phyloP scores from a whole-genome alignment of 2,113 vertebrate genomes.

The Myiagra hebetior region DNA sequence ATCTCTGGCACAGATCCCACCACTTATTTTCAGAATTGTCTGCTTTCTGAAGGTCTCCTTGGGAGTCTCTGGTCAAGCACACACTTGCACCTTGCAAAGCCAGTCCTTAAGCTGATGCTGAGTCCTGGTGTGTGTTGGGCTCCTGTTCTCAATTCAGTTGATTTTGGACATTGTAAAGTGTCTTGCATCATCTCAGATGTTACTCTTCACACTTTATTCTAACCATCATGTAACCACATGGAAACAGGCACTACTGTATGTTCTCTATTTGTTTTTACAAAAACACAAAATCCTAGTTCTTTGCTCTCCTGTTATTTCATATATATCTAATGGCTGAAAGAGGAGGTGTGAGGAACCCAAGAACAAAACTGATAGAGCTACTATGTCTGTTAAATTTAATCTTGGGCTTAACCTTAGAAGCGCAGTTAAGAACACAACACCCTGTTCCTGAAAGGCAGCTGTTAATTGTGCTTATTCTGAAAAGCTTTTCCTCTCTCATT shows the following conservation, averaged over 20 bases:
- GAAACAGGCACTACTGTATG: background rate
- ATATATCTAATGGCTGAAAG: background rate
- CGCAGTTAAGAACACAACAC: background rate
- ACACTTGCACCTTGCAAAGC: background rate
- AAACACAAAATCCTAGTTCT: background rate
- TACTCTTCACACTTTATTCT: background rate
- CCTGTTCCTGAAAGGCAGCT: background rate
- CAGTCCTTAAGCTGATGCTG: background rate
- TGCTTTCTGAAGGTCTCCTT: background rate
- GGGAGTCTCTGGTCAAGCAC: background rate
- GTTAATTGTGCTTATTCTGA: background rate
- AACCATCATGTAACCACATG: background rate
- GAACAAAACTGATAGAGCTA: background rate
- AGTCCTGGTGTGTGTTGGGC: background rate
- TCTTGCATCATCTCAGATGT: background rate
- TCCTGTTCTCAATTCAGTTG: background rate
- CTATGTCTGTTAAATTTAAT: background rate
- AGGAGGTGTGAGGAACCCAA: background rate
- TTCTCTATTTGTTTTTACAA: background rate
- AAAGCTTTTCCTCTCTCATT: background rate
- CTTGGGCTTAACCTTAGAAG: background rate
- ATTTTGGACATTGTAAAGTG: background rate
- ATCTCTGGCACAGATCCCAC: background rate
- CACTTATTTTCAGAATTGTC: background rate
- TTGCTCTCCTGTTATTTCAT: background rate